Evolutionary conservation across 1,140 invertebrate species (phyloP).

Genomic region (Leptopilina boulardi): DNA sequence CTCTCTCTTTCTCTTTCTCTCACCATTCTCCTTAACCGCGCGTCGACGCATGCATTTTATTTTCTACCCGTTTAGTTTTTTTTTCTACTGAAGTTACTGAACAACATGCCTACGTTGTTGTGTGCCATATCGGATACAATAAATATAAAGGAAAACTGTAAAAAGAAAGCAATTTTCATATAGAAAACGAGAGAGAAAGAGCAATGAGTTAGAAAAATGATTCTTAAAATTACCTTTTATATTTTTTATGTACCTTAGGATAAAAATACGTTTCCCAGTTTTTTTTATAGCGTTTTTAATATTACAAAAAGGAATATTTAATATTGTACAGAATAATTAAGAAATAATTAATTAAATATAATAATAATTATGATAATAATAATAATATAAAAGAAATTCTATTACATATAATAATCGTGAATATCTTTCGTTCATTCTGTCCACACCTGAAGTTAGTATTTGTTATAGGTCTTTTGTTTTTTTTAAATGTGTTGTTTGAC

Average conservation of each 20-base stretch:
- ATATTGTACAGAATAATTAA: too few species aligned
- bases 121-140: background rate
- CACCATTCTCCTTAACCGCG: slow-evolving; percentile 35
- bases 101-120: background rate
- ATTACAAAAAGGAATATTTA: too few species aligned
- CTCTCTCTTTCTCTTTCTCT: slow-evolving; percentile 15
- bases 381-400: too few species aligned
- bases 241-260: background rate
- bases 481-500: too few species aligned
- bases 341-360: too few species aligned
- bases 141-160: background rate
- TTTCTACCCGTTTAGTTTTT: slow-evolving; percentile 34
- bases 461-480: too few species aligned
- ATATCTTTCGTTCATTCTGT: too few species aligned
- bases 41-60: slow-evolving; percentile 42
- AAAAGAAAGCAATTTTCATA: slow-evolving; percentile 10
- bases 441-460: too few species aligned
- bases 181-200: background rate
- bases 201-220: slow-evolving; percentile 11
- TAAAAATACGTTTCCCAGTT: background rate
- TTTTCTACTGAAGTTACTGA: slow-evolving; percentile 6
- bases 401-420: too few species aligned
- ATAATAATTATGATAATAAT: too few species aligned
- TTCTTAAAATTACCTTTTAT: background rate
- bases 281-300: too few species aligned